Evolutionary conservation across 2,888 invertebrate genomes (phyloP).

Genomic region (Sarcophaga variegata): DNA sequence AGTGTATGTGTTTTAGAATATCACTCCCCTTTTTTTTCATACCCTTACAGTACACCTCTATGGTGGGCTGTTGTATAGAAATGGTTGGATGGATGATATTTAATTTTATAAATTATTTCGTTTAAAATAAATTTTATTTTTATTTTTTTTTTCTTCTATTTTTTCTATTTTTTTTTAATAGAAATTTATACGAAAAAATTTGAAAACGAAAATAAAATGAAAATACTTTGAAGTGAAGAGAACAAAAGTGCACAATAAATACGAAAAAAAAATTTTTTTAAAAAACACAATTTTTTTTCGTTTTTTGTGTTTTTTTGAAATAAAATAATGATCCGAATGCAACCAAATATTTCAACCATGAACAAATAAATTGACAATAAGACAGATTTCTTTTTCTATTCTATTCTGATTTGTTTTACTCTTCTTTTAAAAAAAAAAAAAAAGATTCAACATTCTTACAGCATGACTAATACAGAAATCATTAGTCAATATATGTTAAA

Average conservation of each 20-base stretch:
- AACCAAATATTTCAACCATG: constrained; percentile 66
- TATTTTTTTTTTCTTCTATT: no score
- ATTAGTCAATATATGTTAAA: background rate
- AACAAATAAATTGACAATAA: constrained; percentile 69
- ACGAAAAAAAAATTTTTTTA: constrained; percentile 2
- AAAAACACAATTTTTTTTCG: background rate
- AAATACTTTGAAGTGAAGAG: no score
- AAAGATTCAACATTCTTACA: background rate
- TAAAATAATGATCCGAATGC: constrained; percentile 51
- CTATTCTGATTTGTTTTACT: constrained; percentile 34
- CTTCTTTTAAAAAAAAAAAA: background rate
- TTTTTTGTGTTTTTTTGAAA: background rate
- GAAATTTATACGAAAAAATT: background rate
- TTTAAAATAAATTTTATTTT: constrained; percentile 33
- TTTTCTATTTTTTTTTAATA: background rate
- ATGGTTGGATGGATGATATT: no score
- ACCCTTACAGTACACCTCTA: no score
- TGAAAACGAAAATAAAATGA: no score
- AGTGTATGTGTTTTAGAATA: constrained; percentile 8
- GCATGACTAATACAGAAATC: background rate
- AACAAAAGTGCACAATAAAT: background rate
- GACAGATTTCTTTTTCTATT: constrained; percentile 51
- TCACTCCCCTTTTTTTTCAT: background rate
- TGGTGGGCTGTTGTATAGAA: no score
- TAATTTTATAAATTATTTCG: constrained; percentile 3